Percentiles rank a stretch among this genome's conserved stretches.
phyloP scores from a whole-genome alignment of 2,888 invertebrate genomes.

The Thera obeliscata region DNA sequence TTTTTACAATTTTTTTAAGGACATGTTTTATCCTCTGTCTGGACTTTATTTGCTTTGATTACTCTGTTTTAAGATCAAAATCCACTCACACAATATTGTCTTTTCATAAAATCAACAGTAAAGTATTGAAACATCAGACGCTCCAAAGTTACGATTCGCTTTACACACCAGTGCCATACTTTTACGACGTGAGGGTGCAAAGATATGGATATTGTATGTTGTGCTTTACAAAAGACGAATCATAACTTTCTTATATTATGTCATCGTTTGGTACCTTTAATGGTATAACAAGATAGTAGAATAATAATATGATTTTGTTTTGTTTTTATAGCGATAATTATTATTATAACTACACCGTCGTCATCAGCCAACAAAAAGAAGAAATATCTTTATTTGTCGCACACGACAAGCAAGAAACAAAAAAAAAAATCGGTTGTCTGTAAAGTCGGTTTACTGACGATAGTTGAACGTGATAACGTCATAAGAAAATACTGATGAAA shows the following conservation, averaged over 20 bases:
- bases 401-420: too few relatives aligned
- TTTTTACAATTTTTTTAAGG: too few relatives aligned
- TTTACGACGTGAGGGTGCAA: slow-evolving; percentile 53
- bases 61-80: neutral
- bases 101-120: slow-evolving; percentile 18
- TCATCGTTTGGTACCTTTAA: slow-evolving; percentile 1
- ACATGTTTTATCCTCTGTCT: too few relatives aligned
- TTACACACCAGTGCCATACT: slow-evolving; percentile 54
- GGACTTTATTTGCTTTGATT: neutral
- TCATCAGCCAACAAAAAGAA: too few relatives aligned
- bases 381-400: too few relatives aligned
- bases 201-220: slow-evolving; percentile 54
- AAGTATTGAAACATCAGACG: slow-evolving; percentile 50
- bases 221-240: slow-evolving; percentile 49
- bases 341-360: too few relatives aligned
- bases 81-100: neutral
- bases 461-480: too few relatives aligned
- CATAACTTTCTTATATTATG: slow-evolving; percentile 29
- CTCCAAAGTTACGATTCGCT: slow-evolving; percentile 51
- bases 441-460: too few relatives aligned
- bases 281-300: neutral
- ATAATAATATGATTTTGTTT: neutral
- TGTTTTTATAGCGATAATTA: neutral
- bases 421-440: too few relatives aligned
- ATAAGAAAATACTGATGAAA: too few relatives aligned